Evolutionary conservation across 2,888 invertebrate genomes (phyloP).

Genomic region (Strigamia maritima): DNA sequence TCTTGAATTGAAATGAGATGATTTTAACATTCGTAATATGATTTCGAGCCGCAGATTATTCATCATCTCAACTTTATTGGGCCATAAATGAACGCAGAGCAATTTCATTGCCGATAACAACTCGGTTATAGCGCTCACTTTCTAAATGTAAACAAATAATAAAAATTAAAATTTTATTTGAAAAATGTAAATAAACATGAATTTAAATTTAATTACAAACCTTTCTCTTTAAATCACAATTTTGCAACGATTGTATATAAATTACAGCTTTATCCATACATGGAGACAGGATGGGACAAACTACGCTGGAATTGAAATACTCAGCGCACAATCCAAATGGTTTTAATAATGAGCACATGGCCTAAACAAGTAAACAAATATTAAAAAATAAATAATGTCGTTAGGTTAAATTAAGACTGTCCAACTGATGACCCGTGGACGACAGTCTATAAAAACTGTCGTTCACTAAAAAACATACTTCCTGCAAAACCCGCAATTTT

Average conservation of each 20-base stretch:
- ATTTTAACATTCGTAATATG: constrained; percentile 55
- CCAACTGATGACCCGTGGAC: too few relatives aligned
- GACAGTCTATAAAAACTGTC: too few relatives aligned
- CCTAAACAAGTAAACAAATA: constrained; percentile 46
- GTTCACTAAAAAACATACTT: too few relatives aligned
- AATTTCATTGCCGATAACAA: constrained; percentile 53
- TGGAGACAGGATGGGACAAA: constrained; percentile 51
- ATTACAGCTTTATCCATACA: constrained; percentile 53
- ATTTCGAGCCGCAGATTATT: constrained; percentile 52
- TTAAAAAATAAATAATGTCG: not conserved
- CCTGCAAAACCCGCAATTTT: too few relatives aligned
- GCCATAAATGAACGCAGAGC: constrained; percentile 53
- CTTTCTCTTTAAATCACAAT: constrained; percentile 55
- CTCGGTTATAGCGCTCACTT: constrained; percentile 52
- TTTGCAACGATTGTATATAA: constrained; percentile 52
- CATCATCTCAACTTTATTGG: constrained; percentile 51
- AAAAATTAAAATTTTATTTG: constrained; percentile 27
- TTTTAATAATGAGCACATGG: constrained; percentile 52
- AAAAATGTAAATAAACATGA: constrained; percentile 13
- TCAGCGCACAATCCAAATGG: constrained; percentile 55
- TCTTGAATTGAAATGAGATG: constrained; percentile 56
- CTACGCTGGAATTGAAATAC: constrained; percentile 49
- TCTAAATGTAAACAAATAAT: constrained; percentile 46
- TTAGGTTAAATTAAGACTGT: too few relatives aligned
- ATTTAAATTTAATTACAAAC: too few relatives aligned